These are phyloP conservation scores for Gryon sp. DNA, from an alignment of 1,140 invertebrate species.

Conservation along the genomic window DNA sequence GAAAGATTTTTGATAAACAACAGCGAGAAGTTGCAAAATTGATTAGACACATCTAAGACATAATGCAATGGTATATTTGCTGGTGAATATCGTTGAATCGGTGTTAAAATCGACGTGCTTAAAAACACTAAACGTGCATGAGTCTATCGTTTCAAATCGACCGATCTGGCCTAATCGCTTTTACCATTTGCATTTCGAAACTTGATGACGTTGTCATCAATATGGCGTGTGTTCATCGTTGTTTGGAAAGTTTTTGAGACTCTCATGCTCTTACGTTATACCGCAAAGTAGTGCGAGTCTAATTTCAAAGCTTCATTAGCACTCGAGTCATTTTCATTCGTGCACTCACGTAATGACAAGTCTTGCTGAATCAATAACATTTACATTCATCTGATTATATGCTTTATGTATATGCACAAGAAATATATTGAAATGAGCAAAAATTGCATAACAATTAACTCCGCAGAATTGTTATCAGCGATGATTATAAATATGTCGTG, in stretches of 20 bases:
- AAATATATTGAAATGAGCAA: too few relatives aligned
- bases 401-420: too few relatives aligned
- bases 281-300: constrained; percentile 18
- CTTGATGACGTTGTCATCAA: constrained; percentile 42
- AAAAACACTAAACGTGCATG: constrained; percentile 1
- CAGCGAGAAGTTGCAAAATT: too few relatives aligned
- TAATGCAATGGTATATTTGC: too few relatives aligned
- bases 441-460: too few relatives aligned
- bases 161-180: constrained; percentile 41
- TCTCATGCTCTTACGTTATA: constrained; percentile 27
- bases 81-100: constrained; percentile 20
- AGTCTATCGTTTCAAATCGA: constrained; percentile 35
- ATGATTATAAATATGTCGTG: too few relatives aligned
- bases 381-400: constrained; percentile 17
- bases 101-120: constrained; percentile 27
- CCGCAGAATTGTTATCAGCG: too few relatives aligned
- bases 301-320: constrained; percentile 54
- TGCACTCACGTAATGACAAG: constrained; percentile 25
- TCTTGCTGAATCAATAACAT: constrained; percentile 42
- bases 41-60: too few relatives aligned
- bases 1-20: not conserved
- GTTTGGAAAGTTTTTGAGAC: constrained; percentile 55
- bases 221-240: constrained; percentile 54
- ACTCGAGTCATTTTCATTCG: constrained; percentile 27
- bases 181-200: constrained; percentile 45